Percentiles rank a stretch among this genome's conserved stretches.
Evolutionary conservation across 1,140 invertebrate genomes (phyloP).

Genomic region (Formica selysi): DNA sequence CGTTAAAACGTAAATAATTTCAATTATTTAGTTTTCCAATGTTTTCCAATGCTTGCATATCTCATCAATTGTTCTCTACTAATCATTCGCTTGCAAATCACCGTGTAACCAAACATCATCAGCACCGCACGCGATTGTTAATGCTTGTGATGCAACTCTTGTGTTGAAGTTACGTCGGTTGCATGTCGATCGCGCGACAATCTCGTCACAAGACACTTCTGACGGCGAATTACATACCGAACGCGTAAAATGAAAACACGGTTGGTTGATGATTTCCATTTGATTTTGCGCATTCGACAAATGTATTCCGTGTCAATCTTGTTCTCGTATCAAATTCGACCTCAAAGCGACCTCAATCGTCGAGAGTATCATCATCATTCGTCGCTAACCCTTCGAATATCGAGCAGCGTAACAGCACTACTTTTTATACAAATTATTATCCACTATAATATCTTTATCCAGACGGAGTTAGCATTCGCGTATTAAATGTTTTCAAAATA

Average conservation of each 20-base stretch:
- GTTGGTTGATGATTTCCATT: constrained; percentile 1
- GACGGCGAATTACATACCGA: neutral
- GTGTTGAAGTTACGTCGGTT: constrained; percentile 20
- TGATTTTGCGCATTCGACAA: constrained; percentile 45
- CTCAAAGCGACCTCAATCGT: constrained; percentile 41
- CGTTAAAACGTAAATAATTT: constrained; percentile 25
- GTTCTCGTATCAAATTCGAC: constrained; percentile 39
- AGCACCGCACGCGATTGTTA: constrained; percentile 21
- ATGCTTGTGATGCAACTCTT: constrained; percentile 33
- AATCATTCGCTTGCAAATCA: constrained; percentile 33
- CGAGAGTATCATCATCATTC: constrained; percentile 54
- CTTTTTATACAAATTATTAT: neutral
- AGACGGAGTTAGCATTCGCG: constrained; percentile 17
- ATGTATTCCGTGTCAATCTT: constrained; percentile 35
- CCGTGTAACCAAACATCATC: constrained; percentile 17
- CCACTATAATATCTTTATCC: neutral
- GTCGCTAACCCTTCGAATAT: constrained; percentile 39
- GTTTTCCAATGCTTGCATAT: neutral
- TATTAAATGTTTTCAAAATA: constrained; percentile 9
- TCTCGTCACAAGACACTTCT: constrained; percentile 45
- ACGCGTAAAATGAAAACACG: constrained; percentile 27
- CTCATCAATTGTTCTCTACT: constrained; percentile 25
- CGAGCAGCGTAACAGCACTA: neutral
- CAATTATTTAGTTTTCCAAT: neutral
- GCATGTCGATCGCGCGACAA: constrained; percentile 40